Conservation (phyloP, 2,888 invertebrate genomes). For the Cynaeus angustus region DNA sequence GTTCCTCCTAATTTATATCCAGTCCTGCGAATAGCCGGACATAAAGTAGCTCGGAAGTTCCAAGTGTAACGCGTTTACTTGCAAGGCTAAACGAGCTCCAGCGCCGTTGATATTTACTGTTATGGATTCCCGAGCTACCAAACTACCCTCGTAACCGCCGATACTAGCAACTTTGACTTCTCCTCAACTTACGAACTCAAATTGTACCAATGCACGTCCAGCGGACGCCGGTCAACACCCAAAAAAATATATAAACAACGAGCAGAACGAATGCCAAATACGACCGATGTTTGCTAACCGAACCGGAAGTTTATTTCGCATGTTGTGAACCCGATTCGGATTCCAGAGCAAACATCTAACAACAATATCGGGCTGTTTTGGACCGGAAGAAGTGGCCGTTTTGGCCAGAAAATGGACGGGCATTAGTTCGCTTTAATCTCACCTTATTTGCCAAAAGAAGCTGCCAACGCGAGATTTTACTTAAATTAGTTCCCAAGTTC, state of each 20-base stretch:
- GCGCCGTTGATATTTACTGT: conserved; percentile 62
- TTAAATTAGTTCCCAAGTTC: too few species aligned
- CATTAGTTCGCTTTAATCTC: conserved; percentile 15
- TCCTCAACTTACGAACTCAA: conserved; percentile 60
- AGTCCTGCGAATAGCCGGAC: conserved; percentile 60
- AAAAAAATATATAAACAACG: conserved; percentile 28
- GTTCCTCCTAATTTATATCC: conserved; percentile 63
- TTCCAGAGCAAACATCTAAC: conserved; percentile 18
- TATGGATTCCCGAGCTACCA: conserved; percentile 64
- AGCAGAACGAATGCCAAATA: conserved; percentile 11
- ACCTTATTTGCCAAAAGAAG: conserved; percentile 15
- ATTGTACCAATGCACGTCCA: conserved; percentile 59
- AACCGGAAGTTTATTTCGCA: conserved; percentile 36
- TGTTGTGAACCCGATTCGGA: conserved; percentile 24
- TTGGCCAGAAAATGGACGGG: conserved; percentile 8
- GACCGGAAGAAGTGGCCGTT: conserved; percentile 18
- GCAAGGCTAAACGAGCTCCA: conserved; percentile 64
- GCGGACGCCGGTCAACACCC: conserved; percentile 33
- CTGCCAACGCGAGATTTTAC: neutral
- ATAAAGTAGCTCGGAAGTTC: conserved; percentile 63
- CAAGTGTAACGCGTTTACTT: conserved; percentile 63
- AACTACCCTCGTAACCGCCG: conserved; percentile 65
- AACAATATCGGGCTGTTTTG: conserved; percentile 11
- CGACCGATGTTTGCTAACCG: conserved; percentile 22
- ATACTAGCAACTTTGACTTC: conserved; percentile 59